phyloP scores from a whole-genome alignment of 2,113 vertebrate genomes.

The Asarcornis scutulata region DNA sequence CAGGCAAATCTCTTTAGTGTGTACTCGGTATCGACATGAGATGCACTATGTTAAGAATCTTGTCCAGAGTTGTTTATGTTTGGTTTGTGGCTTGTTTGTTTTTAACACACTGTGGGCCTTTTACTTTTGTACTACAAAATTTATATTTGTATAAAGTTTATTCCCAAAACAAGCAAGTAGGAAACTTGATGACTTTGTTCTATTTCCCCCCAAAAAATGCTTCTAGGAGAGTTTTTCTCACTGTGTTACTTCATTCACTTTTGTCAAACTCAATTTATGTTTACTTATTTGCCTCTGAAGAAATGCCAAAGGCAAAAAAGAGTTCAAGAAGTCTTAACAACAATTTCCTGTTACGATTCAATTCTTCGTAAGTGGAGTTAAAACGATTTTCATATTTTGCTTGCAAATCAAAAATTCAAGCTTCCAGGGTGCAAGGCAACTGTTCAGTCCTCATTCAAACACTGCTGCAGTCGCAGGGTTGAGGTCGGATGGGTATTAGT shows the following conservation, averaged over 20 bases:
- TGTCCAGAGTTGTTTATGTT: background rate
- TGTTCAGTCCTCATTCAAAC: background rate
- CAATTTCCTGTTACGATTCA: background rate
- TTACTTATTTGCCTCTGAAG: background rate
- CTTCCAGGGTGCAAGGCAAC: background rate
- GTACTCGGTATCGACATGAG: background rate
- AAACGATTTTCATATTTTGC: background rate
- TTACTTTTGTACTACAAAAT: background rate
- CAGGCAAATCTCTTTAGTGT: background rate
- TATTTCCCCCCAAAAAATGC: background rate
- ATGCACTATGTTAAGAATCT: background rate
- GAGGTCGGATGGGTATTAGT: background rate
- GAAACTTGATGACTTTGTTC: background rate
- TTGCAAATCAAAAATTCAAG: background rate
- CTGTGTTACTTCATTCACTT: background rate
- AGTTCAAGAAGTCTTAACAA: background rate
- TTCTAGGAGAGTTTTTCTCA: background rate
- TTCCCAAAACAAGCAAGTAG: background rate
- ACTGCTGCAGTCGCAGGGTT: background rate
- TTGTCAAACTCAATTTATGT: background rate
- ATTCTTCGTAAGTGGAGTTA: background rate
- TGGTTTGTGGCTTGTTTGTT: background rate
- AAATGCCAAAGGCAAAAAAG: background rate
- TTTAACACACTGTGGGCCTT: background rate
- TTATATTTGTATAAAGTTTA: background rate